Evolutionary conservation across 2,797 vertebrate species (phyloP).

Genomic region (Danio albolineatus): DNA sequence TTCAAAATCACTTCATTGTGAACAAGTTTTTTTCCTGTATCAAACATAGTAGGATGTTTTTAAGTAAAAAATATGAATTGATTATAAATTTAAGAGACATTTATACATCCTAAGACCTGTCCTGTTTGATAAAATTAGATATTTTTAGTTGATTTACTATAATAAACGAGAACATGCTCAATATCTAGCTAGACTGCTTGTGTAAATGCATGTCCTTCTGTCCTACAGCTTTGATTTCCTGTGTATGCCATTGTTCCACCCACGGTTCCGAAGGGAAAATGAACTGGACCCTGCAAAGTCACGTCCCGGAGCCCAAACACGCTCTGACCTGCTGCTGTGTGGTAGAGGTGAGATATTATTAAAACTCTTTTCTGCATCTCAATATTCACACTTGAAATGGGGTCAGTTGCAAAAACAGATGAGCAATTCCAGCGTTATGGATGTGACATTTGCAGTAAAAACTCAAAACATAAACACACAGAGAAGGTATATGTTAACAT

Average conservation of each 20-base stretch:
- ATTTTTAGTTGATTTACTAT: not conserved
- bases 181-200: not conserved
- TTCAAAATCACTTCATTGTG: not conserved
- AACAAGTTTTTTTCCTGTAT: not conserved
- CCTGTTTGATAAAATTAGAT: not conserved
- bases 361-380: not conserved
- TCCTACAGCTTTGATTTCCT: constrained; percentile 91
- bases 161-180: not conserved
- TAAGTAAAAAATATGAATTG: too few relatives aligned
- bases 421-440: too few relatives aligned
- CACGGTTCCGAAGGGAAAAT: constrained; percentile 89
- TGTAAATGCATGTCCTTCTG: not conserved
- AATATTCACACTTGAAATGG: not conserved
- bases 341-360: constrained; percentile 83
- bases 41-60: too few relatives aligned
- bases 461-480: too few relatives aligned
- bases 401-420: too few relatives aligned
- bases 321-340: constrained; percentile 91
- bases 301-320: constrained; percentile 86
- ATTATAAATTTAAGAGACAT: too few relatives aligned
- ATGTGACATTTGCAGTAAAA: too few relatives aligned
- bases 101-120: not conserved
- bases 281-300: constrained; percentile 85
- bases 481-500: too few relatives aligned
- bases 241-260: constrained; percentile 93